Evolutionary conservation across 2,797 vertebrate genomes (phyloP).

Genomic region (Darevskia nairensis): DNA sequence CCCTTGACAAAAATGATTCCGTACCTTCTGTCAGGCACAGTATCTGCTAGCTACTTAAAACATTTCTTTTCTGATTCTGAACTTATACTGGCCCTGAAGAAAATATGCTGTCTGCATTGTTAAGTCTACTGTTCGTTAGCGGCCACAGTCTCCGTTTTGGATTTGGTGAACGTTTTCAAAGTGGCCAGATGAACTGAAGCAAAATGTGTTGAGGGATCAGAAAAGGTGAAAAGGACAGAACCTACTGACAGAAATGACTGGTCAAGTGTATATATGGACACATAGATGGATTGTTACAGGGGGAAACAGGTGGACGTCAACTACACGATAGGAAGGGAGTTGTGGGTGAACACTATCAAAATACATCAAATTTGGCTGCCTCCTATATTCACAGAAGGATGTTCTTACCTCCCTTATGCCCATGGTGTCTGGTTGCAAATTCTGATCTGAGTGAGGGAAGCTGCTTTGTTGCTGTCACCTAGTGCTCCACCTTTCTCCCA

Average conservation of each 20-base stretch:
- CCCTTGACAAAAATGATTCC: not conserved
- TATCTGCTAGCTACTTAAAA: not conserved
- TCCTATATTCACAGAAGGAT: constrained; percentile 10
- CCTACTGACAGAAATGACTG: not conserved
- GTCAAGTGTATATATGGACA: not conserved
- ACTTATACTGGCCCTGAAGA: not conserved
- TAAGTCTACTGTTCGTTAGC: not conserved
- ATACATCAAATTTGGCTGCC: not conserved
- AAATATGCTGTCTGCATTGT: not conserved
- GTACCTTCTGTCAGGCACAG: not conserved
- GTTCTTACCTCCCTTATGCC: constrained; percentile 32
- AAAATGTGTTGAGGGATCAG: not conserved
- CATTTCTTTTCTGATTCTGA: not conserved
- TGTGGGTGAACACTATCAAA: not conserved
- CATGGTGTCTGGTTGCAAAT: constrained; percentile 20
- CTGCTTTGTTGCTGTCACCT: constrained; percentile 19
- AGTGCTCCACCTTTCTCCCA: not conserved
- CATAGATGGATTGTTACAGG: too few species aligned
- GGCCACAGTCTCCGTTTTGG: not conserved
- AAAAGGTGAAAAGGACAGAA: not conserved
- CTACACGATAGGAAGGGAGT: not conserved
- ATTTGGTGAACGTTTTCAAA: not conserved
- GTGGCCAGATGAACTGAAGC: not conserved
- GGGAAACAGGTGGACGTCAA: not conserved
- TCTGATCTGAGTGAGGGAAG: constrained; percentile 2